A percentile compares a stretch with the other conserved stretches of the same genome.
phyloP scores from a whole-genome alignment of 2,113 vertebrate species.

The Cromileptes altivelis region DNA sequence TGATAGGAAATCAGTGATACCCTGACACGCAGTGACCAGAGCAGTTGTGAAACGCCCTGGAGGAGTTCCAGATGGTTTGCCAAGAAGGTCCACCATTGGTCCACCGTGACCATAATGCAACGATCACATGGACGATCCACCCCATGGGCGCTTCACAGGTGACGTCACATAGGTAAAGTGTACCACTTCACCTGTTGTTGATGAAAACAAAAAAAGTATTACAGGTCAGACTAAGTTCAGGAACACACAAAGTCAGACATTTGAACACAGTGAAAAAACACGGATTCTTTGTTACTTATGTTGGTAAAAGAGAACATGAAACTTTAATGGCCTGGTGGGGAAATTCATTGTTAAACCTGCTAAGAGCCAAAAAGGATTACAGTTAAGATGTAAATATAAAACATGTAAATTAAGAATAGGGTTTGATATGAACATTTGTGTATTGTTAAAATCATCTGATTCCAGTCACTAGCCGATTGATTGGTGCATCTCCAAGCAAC shows the following conservation, averaged over 20 bases:
- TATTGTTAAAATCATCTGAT: too few relatives aligned
- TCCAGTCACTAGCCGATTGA: too few relatives aligned
- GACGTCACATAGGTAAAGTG: slow-evolving; percentile 5
- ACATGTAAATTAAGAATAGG: too few relatives aligned
- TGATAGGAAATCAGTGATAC: slow-evolving; percentile 17
- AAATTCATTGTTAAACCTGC: too few relatives aligned
- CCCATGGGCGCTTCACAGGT: slow-evolving; percentile 47
- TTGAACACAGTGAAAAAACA: background rate
- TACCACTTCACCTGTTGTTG: background rate
- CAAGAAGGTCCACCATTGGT: slow-evolving; percentile 30
- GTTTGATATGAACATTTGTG: too few relatives aligned
- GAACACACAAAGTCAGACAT: background rate
- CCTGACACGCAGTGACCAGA: slow-evolving; percentile 4
- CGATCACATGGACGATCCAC: background rate
- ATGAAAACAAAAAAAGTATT: background rate
- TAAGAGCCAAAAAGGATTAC: too few relatives aligned
- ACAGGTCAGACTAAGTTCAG: background rate
- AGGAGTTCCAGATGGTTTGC: slow-evolving; percentile 32
- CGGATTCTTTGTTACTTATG: too few relatives aligned
- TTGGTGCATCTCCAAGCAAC: too few relatives aligned
- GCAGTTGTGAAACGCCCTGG: slow-evolving; percentile 32
- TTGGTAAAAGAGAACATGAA: too few relatives aligned
- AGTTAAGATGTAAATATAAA: too few relatives aligned
- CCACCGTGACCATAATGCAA: slow-evolving; percentile 2
- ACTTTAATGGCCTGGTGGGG: too few relatives aligned